phyloP scores from a whole-genome alignment of 2,113 vertebrate genomes.

The Cryptomyrus ogoouensis region DNA sequence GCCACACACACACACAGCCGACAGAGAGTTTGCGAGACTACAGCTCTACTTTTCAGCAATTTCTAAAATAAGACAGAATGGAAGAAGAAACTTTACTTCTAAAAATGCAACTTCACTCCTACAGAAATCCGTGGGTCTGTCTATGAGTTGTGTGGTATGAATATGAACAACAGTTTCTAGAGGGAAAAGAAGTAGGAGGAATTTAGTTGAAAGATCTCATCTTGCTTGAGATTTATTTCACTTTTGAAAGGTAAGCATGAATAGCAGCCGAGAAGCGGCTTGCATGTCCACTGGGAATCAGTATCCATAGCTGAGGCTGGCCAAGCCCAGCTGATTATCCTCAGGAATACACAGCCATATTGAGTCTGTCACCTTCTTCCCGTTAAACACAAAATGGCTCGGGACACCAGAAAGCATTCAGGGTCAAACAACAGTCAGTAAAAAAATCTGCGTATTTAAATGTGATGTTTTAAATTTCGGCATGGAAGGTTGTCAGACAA shows the following conservation, averaged over 20 bases:
- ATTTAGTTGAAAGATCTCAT: background rate
- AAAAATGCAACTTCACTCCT: background rate
- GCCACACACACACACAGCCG: background rate
- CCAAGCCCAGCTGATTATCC: conserved; percentile 24
- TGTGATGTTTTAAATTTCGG: background rate
- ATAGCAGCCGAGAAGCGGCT: background rate
- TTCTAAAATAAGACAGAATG: conserved; percentile 3
- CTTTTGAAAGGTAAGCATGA: background rate
- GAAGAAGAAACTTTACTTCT: background rate
- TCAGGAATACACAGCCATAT: conserved; percentile 41
- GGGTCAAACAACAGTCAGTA: background rate
- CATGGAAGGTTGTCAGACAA: background rate
- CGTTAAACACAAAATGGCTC: conserved; percentile 5
- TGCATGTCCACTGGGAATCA: background rate
- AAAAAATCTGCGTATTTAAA: background rate
- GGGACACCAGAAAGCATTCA: background rate
- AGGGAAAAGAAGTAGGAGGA: background rate
- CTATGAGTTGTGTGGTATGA: background rate
- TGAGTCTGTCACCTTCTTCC: conserved; percentile 35
- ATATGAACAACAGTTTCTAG: background rate
- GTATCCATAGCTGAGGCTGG: background rate
- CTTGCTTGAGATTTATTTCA: background rate
- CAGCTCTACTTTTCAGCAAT: background rate
- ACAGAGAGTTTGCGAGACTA: background rate
- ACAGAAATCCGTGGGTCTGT: background rate